Conservation (phyloP, 2,797 vertebrate genomes). For the Setipinna tenuifilis region DNA sequence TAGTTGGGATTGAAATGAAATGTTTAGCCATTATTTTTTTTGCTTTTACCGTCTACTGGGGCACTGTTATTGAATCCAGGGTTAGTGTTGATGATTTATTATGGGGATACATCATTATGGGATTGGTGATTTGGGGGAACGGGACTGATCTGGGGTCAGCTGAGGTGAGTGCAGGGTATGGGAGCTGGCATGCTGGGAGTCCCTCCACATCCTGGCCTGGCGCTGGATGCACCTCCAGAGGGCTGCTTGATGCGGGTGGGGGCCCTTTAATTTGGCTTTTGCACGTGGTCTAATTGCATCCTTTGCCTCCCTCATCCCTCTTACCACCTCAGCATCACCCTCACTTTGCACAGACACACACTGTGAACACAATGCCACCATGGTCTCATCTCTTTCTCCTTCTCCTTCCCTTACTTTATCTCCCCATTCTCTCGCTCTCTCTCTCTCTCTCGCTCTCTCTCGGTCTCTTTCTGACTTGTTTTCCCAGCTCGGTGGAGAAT, state of each 20-base stretch:
- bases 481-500: constrained; percentile 90
- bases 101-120: background rate
- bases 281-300: constrained; percentile 70
- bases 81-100: background rate
- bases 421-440: background rate
- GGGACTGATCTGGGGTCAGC: background rate
- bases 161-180: background rate
- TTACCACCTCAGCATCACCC: constrained; percentile 19
- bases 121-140: background rate
- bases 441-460: constrained; percentile 15
- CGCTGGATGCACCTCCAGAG: background rate
- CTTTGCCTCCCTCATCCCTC: constrained; percentile 28
- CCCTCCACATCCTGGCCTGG: background rate
- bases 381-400: background rate
- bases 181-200: background rate
- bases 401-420: no score
- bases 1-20: no score
- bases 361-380: background rate
- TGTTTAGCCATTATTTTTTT: no score
- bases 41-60: background rate
- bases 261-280: constrained; percentile 40
- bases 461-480: constrained; percentile 53
- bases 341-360: background rate
- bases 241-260: constrained; percentile 1
- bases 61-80: background rate